Evolutionary conservation across 2,888 invertebrate genomes (phyloP), one percentile per base, ranked within the genome.

Genomic region (Heliconius hortense): DNA sequence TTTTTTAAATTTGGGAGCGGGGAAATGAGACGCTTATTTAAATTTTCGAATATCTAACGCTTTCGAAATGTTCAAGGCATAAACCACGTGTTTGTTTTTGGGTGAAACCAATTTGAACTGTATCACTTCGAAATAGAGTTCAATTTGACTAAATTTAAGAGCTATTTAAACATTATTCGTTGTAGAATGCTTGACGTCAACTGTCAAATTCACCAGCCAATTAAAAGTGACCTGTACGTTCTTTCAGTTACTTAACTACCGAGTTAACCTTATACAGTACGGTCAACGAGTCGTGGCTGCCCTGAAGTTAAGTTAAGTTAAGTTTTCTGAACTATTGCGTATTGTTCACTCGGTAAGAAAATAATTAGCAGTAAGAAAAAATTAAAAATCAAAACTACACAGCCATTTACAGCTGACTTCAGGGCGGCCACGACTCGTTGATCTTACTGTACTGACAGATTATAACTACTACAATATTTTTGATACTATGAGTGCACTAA

Each of bases 381-480:
- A n/a, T n/a, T n/a, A n/a, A n/a, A 48, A 48, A 48, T 18, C 18
- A 5, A 48, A 48, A 48, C 21, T 48, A 2, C 18, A 48, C 48
- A 48, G 48, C 18, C 18, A 48, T 48, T 48, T 18, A 21, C 48
- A 48, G 7, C 2, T 48, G 1, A 18, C 21, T 7, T 18, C 5
- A 48, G 0, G 7, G 7, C 18, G 48, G 21, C 7, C 48, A 2
- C 48, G 21, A 7, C 48, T 48, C 7, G 21, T 48, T 48, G 48
- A 4, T 1, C 4, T 1, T 1, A 7, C 48, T 18, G 0, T 48
- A 7, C 73, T 87, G 87, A 90, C 83, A 77, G 76, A 39, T n/a
- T n/a, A n/a, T 80, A 78, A 86, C 86, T 89, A n/a, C n/a, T n/a
- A n/a, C 89, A 90, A 89, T 89, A 90, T 89, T 90, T 77, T 76